Percentiles rank a stretch among this genome's conserved stretches.
These are phyloP conservation scores for Glyptemys insculpta DNA, from an alignment of 2,797 vertebrate species.

Conservation along the genomic window DNA sequence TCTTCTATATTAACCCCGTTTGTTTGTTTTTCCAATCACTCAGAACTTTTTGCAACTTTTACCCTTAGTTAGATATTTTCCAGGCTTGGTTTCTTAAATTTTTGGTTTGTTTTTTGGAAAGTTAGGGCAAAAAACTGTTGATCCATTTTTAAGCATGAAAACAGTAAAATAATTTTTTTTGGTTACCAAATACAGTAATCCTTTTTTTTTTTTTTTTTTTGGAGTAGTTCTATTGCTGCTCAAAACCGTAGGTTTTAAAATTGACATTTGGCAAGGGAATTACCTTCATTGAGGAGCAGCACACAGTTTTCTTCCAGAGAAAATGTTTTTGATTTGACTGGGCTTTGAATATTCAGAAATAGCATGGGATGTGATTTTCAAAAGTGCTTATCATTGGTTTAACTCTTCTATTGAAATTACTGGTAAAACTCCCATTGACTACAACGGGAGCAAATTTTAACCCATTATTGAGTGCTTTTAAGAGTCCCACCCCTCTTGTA, in stretches of 20 bases:
- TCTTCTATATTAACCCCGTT: not conserved
- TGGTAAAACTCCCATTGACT: not conserved
- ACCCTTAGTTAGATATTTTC: not conserved
- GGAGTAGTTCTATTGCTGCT: not conserved
- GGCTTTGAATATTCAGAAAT: slow-evolving; percentile 49
- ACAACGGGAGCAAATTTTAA: not conserved
- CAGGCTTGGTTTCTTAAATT: not conserved
- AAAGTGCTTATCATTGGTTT: not conserved
- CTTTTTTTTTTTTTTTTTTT: not conserved
- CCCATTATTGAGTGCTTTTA: not conserved
- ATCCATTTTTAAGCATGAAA: not conserved
- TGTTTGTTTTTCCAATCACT: not conserved
- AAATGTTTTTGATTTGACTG: not conserved
- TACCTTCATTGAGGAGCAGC: accelerated
- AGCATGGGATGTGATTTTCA: slow-evolving; percentile 4
- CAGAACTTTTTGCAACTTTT: not conserved
- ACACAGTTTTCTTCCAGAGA: not conserved
- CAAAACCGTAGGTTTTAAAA: not conserved
- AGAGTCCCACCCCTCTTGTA: not conserved
- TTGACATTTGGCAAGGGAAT: not conserved
- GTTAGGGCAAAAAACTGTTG: accelerated
- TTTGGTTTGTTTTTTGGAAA: not conserved
- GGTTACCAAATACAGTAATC: no score
- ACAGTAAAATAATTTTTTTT: not conserved
- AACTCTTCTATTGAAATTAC: slow-evolving; percentile 29